phyloP scores from a whole-genome alignment of 2,797 vertebrate genomes.

The Tinamus major region DNA sequence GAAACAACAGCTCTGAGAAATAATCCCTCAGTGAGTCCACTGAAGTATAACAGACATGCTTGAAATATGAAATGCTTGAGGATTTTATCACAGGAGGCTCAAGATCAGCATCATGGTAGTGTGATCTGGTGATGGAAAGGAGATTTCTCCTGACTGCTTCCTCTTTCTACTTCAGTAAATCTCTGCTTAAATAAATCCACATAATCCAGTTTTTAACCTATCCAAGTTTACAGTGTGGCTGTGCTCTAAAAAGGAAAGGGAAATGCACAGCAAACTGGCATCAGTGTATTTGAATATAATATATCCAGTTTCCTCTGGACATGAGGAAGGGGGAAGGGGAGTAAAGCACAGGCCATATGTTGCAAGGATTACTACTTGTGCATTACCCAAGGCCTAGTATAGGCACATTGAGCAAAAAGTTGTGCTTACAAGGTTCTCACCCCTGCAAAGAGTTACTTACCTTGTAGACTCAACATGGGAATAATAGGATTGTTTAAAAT shows the following conservation, averaged over 20 bases:
- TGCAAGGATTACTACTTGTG: neutral
- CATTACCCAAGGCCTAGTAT: neutral
- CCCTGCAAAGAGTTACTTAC: neutral
- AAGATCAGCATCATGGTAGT: neutral
- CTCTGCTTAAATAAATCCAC: neutral
- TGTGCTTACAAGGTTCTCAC: neutral
- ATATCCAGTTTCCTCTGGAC: neutral
- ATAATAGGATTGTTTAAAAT: neutral
- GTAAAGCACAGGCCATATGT: accelerated
- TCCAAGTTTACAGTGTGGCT: neutral
- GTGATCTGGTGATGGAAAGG: neutral
- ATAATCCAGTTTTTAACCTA: neutral
- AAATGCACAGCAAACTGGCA: neutral
- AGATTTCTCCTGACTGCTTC: neutral
- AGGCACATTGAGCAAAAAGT: neutral
- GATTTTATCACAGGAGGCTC: neutral
- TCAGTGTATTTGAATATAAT: neutral
- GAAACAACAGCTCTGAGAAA: neutral
- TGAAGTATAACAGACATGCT: neutral
- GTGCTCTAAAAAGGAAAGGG: neutral
- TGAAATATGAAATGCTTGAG: neutral
- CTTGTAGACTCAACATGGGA: neutral
- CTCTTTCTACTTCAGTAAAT: neutral
- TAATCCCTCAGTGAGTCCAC: neutral
- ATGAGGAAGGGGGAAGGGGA: neutral